Conservation (phyloP, 30 jellyfish, hydroid and myxozoan genomes). For the Chrysaora quinquecirrha region DNA sequence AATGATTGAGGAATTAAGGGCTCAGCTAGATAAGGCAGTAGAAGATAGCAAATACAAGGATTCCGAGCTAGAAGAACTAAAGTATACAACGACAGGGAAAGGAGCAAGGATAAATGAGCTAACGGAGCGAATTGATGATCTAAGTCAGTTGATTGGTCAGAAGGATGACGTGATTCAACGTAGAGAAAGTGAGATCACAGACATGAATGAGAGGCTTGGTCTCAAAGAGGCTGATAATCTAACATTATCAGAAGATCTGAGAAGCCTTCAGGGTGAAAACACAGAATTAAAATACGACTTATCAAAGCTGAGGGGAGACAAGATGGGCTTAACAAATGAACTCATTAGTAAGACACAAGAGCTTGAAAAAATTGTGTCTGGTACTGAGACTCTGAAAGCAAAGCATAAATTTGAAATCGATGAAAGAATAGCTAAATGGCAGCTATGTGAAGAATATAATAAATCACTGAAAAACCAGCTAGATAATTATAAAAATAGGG, state of each 20-base stretch:
- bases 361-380: background rate
- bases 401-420: constrained; percentile 31
- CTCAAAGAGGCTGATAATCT: constrained; percentile 3
- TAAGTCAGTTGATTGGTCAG: background rate
- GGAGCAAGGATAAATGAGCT: background rate
- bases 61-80: background rate
- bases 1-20: constrained; percentile 16
- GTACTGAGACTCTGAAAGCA: constrained; percentile 14
- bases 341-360: background rate
- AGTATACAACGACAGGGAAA: background rate
- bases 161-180: background rate
- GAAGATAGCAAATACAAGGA: background rate
- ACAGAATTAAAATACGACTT: background rate
- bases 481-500: constrained; percentile 22
- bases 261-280: constrained; percentile 9
- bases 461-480: constrained; percentile 36
- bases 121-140: background rate
- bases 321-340: background rate
- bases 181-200: background rate
- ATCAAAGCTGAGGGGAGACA: background rate
- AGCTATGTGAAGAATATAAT: constrained; percentile 41
- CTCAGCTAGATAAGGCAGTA: background rate
- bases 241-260: background rate
- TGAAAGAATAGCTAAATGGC: constrained; percentile 27
- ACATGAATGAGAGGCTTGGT: background rate